Conservation (phyloP, 2,113 vertebrate genomes). For the Elachura formosa region DNA sequence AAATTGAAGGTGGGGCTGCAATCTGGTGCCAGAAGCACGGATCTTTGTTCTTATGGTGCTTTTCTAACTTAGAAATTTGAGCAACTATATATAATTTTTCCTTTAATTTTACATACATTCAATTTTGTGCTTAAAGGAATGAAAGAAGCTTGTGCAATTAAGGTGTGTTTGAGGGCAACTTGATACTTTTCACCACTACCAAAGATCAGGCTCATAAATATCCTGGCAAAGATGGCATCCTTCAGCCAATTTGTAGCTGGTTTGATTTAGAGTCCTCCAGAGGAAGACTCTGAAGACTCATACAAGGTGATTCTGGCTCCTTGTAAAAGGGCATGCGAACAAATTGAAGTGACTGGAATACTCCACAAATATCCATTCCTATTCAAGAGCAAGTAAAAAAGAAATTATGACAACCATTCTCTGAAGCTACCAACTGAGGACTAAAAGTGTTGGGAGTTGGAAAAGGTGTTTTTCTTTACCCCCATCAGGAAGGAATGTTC, state of each 20-base stretch:
- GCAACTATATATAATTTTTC: not conserved
- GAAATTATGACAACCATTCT: not conserved
- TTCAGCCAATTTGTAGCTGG: not conserved
- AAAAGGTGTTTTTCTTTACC: no score
- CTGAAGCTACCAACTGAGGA: not conserved
- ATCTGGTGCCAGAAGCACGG: not conserved
- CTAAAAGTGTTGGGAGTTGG: no score
- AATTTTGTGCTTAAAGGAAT: not conserved
- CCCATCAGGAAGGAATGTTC: no score
- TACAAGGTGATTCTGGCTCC: not conserved
- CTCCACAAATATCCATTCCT: not conserved
- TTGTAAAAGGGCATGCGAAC: not conserved
- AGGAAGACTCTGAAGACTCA: not conserved
- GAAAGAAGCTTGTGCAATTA: not conserved
- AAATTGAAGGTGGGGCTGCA: not conserved
- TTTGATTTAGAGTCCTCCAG: not conserved
- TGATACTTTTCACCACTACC: not conserved
- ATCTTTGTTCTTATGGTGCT: not conserved
- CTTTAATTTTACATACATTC: not conserved
- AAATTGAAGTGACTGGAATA: not conserved
- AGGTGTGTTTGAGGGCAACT: not conserved
- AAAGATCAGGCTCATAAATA: not conserved
- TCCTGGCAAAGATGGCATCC: not conserved
- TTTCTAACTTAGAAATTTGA: not conserved
- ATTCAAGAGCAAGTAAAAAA: not conserved